Conservation (phyloP, 2,888 invertebrate genomes). For the Papilio demoleus region DNA sequence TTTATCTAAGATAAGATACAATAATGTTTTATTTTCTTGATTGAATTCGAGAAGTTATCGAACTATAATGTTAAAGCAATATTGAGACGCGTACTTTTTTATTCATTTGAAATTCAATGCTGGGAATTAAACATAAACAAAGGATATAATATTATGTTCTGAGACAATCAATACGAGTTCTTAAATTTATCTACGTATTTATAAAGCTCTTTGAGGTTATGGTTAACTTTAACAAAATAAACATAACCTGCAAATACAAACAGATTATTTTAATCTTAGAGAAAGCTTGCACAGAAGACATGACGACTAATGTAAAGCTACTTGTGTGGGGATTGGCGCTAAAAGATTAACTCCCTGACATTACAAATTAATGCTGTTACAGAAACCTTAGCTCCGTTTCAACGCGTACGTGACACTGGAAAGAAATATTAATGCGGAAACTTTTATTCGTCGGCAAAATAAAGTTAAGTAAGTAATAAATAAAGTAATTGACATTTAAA, state of each 20-base stretch:
- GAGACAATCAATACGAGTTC: no score
- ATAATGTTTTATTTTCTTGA: slow-evolving; percentile 3
- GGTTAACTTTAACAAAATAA: no score
- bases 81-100: slow-evolving; percentile 19
- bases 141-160: background rate
- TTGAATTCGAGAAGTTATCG: slow-evolving; percentile 5
- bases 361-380: slow-evolving; percentile 23
- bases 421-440: background rate
- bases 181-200: no score
- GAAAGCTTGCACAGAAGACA: background rate
- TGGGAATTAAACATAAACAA: slow-evolving; percentile 13
- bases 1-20: background rate
- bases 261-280: no score
- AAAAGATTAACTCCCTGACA: slow-evolving; percentile 24
- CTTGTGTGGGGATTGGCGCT: slow-evolving; percentile 14
- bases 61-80: slow-evolving; percentile 27
- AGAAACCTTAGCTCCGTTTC: background rate
- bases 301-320: background rate
- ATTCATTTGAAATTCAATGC: slow-evolving; percentile 7
- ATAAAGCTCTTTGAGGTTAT: no score
- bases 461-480: no score
- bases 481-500: no score
- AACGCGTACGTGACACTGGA: slow-evolving; percentile 1
- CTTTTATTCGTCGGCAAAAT: background rate
- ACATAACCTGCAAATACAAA: no score